Base-by-base conservation (phyloP, 2,888 invertebrate species). In the Dryobota labecula region DNA sequence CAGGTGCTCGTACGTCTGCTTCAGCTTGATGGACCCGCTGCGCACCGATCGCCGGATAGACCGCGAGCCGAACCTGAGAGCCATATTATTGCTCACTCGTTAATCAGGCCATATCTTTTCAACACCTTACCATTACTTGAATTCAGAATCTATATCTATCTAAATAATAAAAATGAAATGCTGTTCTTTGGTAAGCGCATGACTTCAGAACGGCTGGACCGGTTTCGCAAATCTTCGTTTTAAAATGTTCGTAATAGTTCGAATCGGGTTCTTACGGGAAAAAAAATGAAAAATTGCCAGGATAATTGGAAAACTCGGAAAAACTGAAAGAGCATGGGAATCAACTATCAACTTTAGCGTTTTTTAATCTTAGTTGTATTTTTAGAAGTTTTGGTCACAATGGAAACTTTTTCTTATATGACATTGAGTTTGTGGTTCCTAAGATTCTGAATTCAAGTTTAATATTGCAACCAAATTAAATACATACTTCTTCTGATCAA, bases 1-100 rank as follows among this genome's bases (percentile, higher is more conserved):
- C 76, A 99, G 95, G 91, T 99, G 99, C 88, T 99, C 99, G 92
- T 99, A 99, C n/a, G 99, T 98, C 93, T 99, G 99, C 92, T 99
- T 99, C 85, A 99, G 94, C 94, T 99, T 99, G 82, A 99, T 98
- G 0, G 98, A 98, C 13, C 99, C 99, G 87, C 98, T 98, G 84
- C 99, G 97, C 64, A 99, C 98, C 85, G 98, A 99, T 70, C 99
- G 97, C 80, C 99, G 96, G 89, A 99, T 98, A n/a, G 99, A 99
- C 88, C 99, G 98, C 70, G 97, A 97, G 61, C 97, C 97, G 90
- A 97, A 97, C 90, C 97, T 97, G 89, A 77, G 71, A 86, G 80
- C 73, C 87, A 87, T 86, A 87, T 84, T 82, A 79, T 84, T 79
- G 76, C 73, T 74, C 65, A 60, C 75, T 68, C 76, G 82, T 86